These are phyloP conservation scores for Scaptomyza hsui DNA, from an alignment of 1,140 invertebrate genomes.

Conservation along the genomic window DNA sequence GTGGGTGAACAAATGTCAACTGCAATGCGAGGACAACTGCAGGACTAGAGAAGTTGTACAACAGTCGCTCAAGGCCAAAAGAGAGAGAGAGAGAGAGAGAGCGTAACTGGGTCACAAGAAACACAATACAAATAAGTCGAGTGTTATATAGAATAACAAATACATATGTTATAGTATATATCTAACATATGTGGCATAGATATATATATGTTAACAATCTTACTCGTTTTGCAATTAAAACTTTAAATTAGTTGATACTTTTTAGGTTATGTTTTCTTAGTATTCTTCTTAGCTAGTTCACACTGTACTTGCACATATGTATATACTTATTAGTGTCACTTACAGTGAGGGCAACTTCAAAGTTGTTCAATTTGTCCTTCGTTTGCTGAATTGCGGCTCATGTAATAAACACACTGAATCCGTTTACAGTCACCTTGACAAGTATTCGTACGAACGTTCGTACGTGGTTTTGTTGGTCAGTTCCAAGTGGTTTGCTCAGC, in stretches of 20 bases:
- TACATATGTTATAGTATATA: conserved; percentile 1
- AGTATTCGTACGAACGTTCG: conserved; percentile 29
- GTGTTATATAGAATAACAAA: conserved; percentile 1
- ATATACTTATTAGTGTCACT: conserved; percentile 40
- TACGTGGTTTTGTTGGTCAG: conserved; percentile 9
- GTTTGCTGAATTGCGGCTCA: conserved; percentile 41
- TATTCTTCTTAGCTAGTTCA: neutral
- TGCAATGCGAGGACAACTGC: conserved; percentile 47
- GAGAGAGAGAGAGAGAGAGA: conserved; percentile 9
- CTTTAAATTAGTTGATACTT: neutral
- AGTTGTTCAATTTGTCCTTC: conserved; percentile 24
- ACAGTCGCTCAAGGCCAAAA: conserved; percentile 40
- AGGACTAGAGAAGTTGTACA: conserved; percentile 33
- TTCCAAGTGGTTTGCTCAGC: conserved; percentile 42
- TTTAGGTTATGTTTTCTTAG: neutral
- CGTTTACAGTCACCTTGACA: conserved; percentile 51
- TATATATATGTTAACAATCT: neutral
- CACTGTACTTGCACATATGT: neutral
- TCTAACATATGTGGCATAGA: neutral
- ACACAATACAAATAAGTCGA: conserved; percentile 32
- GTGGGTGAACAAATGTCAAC: conserved; percentile 55
- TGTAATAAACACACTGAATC: conserved; percentile 47
- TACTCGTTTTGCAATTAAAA: neutral
- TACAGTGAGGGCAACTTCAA: conserved; percentile 20
- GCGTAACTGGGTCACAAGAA: conserved; percentile 41